These are phyloP conservation scores for Pseudomugil tenellus DNA, from an alignment of 2,797 vertebrate species.

Conservation along the genomic window DNA sequence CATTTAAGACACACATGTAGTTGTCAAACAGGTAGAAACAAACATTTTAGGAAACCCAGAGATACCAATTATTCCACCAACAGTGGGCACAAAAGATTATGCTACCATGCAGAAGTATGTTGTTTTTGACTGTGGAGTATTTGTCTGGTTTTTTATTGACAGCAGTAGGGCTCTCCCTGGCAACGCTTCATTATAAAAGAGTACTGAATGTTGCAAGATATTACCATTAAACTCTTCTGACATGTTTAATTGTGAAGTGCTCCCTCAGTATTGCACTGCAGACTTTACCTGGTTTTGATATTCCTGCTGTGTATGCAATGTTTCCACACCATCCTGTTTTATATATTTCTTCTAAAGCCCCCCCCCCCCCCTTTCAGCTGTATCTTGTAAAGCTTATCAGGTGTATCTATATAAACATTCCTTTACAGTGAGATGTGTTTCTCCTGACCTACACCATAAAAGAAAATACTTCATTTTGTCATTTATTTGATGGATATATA, in stretches of 20 bases:
- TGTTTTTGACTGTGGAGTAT: neutral
- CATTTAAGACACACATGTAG: slow-evolving; percentile 16
- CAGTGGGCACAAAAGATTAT: neutral
- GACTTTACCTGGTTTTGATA: slow-evolving; percentile 45
- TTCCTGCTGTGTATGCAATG: slow-evolving; percentile 21
- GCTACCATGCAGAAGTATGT: neutral
- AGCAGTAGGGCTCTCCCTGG: slow-evolving; percentile 12
- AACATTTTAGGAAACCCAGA: slow-evolving; percentile 6
- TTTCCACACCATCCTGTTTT: slow-evolving; percentile 23
- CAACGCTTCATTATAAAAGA: slow-evolving; percentile 16
- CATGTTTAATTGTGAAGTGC: slow-evolving; percentile 8
- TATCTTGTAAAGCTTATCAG: slow-evolving; percentile 68
- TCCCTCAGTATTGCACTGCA: neutral
- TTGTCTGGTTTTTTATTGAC: slow-evolving; percentile 9
- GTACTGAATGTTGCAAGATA: slow-evolving; percentile 2
- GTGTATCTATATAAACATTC: slow-evolving; percentile 64
- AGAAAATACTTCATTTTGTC: slow-evolving; percentile 52
- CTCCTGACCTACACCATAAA: slow-evolving; percentile 63
- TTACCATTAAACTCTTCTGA: slow-evolving; percentile 1
- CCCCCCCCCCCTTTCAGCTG: slow-evolving; percentile 43
- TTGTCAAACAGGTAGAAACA: slow-evolving; percentile 10
- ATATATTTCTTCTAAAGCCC: slow-evolving; percentile 28
- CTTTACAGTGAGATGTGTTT: slow-evolving; percentile 29
- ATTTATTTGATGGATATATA: slow-evolving; percentile 30
- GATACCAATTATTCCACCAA: slow-evolving; percentile 39